Percentiles rank a stretch among this genome's conserved stretches.
These are phyloP conservation scores for Amphipoea lucens DNA, from an alignment of 2,888 invertebrate genomes.

Conservation along the genomic window DNA sequence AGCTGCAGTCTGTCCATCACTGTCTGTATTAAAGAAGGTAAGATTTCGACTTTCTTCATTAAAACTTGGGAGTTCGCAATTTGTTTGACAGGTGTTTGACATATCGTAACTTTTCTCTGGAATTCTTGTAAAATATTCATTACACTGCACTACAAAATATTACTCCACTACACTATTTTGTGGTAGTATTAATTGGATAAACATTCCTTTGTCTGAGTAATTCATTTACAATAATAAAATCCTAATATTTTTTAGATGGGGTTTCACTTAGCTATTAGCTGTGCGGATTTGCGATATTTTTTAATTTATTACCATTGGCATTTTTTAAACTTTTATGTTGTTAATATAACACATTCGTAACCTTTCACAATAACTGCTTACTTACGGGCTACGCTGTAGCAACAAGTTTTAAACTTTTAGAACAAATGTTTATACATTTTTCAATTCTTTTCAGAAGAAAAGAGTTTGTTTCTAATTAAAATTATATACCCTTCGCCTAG, in stretches of 20 bases:
- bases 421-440: background rate
- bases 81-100: conserved; percentile 44
- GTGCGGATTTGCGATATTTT: conserved; percentile 29
- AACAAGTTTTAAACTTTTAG: conserved; percentile 40
- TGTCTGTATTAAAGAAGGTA: conserved; percentile 69
- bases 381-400: conserved; percentile 14
- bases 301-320: background rate
- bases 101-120: conserved; percentile 12
- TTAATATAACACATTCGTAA: background rate
- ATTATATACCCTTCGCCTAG: conserved; percentile 22
- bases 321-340: background rate
- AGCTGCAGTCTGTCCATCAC: conserved; percentile 63
- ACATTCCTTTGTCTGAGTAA: background rate
- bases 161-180: background rate
- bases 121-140: background rate
- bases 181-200: background rate
- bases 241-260: background rate
- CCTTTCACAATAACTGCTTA: background rate
- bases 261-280: conserved; percentile 10
- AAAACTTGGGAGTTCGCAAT: conserved; percentile 56
- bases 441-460: conserved; percentile 2
- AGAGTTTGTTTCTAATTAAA: background rate
- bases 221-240: background rate
- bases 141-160: background rate
- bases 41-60: conserved; percentile 69